A percentile compares a stretch with the other conserved stretches of the same genome.
These are phyloP conservation scores for Pachycephala philippinensis DNA, from an alignment of 2,113 vertebrate genomes.

Conservation along the genomic window DNA sequence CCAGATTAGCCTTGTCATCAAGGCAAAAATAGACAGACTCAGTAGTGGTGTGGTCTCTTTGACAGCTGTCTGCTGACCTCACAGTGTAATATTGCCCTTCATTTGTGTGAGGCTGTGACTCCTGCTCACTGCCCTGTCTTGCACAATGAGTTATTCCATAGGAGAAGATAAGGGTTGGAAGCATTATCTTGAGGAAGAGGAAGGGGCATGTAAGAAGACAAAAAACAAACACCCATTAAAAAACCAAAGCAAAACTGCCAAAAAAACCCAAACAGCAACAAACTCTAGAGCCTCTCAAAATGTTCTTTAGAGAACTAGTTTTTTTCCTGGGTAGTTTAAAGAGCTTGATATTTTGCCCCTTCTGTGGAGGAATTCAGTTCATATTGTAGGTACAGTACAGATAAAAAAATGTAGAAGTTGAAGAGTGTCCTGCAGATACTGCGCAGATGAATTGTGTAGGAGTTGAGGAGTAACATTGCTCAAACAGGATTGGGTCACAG, in stretches of 20 bases:
- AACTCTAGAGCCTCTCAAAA: neutral
- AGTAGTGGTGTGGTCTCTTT: neutral
- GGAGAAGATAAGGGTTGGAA: neutral
- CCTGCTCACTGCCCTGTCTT: neutral
- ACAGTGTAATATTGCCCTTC: neutral
- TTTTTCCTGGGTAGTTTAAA: neutral
- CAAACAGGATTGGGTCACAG: neutral
- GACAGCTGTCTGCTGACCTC: neutral
- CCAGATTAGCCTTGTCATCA: neutral
- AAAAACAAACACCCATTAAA: neutral
- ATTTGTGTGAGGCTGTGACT: neutral
- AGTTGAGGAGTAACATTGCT: neutral
- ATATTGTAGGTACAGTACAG: neutral
- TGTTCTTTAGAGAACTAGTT: neutral
- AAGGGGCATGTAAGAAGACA: neutral
- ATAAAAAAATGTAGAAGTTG: neutral
- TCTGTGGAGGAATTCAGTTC: neutral
- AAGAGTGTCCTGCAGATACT: neutral
- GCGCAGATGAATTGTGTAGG: neutral
- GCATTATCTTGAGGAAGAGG: neutral
- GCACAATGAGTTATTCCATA: neutral
- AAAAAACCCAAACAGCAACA: neutral
- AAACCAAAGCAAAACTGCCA: neutral
- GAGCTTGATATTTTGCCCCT: neutral
- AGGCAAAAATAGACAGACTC: neutral